Base-by-base conservation (phyloP, 1,140 invertebrate species). In the Octopus sinensis region DNA sequence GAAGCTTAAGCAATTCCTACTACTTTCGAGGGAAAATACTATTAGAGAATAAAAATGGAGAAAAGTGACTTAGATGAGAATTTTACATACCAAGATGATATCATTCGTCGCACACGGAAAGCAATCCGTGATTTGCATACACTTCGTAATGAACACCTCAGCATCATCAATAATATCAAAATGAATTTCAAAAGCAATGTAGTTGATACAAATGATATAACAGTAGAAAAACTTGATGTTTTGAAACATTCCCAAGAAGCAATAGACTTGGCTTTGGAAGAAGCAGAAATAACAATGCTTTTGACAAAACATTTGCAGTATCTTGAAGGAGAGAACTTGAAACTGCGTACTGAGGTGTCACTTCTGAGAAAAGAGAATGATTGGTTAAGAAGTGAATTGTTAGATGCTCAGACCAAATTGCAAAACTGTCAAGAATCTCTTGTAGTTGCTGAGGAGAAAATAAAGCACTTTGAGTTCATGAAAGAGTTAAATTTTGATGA, bases 391-490 rank as follows among this genome's bases (percentile, higher is more conserved):
- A 73, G 30, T 6, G 68, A 73, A 73, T 23, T 73, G 68, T 23
- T 73, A 6, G 68, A 73, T 13, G 30, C 68, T 13, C 68, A 73
- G 5, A 23, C 17, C 30, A 23, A 73, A 13, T 23, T 73, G 68
- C 17, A n/a, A 23, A 73, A 73, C 17, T 73, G 68, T 23, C 68
- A 73, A 73, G 17, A 73, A 17, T n/a, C 17, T 13, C 68, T 73
- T 13, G 68, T 73, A 17, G 68, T 73, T 23, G 68, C 30, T 23
- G 68, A 73, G 13, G 68, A 73, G 68, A 73, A 73, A 13, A 5
- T n/a, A 13, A 73, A 73, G 30, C 68, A 73, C 68, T 73, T 73
- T 73, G 68, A 73, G 13, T 73, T 73, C 68, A 73, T 73, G 68
- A 73, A 73, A 73, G 68, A 73, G 13, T 13, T 73, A 73, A 73